Evolutionary conservation across 1,140 invertebrate species (phyloP), one percentile per base, ranked within the genome.

Genomic region (Elysia chlorotica): DNA sequence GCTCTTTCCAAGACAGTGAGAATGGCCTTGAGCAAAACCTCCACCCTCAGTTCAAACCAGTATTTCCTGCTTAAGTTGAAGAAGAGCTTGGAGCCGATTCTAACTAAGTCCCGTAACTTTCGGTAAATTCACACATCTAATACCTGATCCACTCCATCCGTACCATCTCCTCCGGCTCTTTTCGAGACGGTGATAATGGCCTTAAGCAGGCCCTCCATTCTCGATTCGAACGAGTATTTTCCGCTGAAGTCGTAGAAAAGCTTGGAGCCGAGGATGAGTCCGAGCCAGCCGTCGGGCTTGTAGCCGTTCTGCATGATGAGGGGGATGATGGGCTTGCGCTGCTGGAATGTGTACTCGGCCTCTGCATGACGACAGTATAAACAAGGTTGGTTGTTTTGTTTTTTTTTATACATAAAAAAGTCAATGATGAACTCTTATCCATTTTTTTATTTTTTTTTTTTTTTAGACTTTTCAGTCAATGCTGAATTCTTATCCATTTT

Each of bases 201-300:
- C 38, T 76, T 76, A 1, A 81, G 37, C 14, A 85, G 62, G 1
- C 73, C 76, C 0, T 76, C 59, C 28, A 83, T 73, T 54, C 77
- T 77, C 0, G 75, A 48, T 19, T 84, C 81, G 75, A 85, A 82
- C 23, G 73, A 57, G 71, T 84, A 81, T 54, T 83, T 82, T 25
- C 78, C 79, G 36, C 78, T 80, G 65, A 85, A 83, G 68, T 86
- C 82, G 73, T 82, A 85, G 69, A 79, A 87, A 10, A 83, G 65
- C 61, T 85, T 86, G 5, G 80, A 73, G 0, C 85, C 85, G 19
- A 84, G 62, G 19, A 87, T 79, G 33, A 84, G 68, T 1, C 84
- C 85, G 6, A 87, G 76, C 85, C 85, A 87, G 17, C 85, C 84
- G 74, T 84, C 83, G 10, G 84, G 78, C 37, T 71, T 71, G 62